A percentile compares a stretch with the other conserved stretches of the same genome.
Evolutionary conservation across 2,797 vertebrate species (phyloP).

Genomic region (Sitta carolinensis): DNA sequence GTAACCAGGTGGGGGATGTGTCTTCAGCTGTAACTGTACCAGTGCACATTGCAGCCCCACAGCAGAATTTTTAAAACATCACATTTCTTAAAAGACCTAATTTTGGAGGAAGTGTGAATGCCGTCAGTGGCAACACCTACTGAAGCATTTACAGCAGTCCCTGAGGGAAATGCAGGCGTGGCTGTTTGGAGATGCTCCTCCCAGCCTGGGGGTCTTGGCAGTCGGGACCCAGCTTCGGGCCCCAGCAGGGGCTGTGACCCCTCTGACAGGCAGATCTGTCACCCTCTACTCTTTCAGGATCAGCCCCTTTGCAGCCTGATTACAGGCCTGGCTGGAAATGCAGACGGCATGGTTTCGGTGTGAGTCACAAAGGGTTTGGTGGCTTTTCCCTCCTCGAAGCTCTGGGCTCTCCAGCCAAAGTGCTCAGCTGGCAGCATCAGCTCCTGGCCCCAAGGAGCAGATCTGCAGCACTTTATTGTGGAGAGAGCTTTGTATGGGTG

Average conservation of each 20-base stretch:
- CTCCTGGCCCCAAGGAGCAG: background rate
- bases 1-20: background rate
- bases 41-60: fast-evolving
- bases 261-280: background rate
- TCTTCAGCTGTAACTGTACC: background rate
- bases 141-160: background rate
- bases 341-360: background rate
- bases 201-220: fast-evolving
- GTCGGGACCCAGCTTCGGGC: fast-evolving
- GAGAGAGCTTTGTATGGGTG: background rate
- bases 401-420: background rate
- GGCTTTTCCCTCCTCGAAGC: background rate
- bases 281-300: background rate
- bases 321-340: conserved; percentile 34
- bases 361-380: conserved; percentile 41
- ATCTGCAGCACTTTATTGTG: background rate
- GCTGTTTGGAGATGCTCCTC: background rate
- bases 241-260: background rate
- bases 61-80: background rate
- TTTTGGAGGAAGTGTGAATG: background rate
- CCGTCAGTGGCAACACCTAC: background rate
- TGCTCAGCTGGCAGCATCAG: background rate
- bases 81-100: background rate
- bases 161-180: background rate
- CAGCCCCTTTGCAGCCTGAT: background rate